A percentile compares a stretch with the other conserved stretches of the same genome.
Evolutionary conservation across 1,140 invertebrate species (phyloP).

Genomic region (Phenacoccus solenopsis): DNA sequence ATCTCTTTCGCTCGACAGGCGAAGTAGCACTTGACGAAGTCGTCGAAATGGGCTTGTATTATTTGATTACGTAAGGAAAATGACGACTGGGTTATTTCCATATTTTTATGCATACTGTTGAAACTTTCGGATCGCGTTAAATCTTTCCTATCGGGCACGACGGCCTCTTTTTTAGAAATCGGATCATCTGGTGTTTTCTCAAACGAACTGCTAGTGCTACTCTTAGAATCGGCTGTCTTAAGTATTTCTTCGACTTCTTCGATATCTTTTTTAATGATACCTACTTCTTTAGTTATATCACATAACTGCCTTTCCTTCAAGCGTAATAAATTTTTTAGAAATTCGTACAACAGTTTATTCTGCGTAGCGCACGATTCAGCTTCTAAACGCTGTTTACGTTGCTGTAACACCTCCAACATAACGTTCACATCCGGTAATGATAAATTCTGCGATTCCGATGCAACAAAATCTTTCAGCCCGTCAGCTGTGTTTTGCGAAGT

Average conservation of each 20-base stretch:
- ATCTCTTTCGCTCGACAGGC: constrained; percentile 57
- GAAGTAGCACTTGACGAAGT: constrained; percentile 81
- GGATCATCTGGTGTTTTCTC: constrained; percentile 4
- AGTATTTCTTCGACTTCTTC: constrained; percentile 63
- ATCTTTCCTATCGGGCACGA: neutral
- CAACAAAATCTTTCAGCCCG: constrained; percentile 48
- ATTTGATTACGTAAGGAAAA: constrained; percentile 54
- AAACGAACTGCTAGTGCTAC: constrained; percentile 18
- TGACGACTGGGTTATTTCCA: constrained; percentile 5
- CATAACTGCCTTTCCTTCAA: constrained; percentile 60
- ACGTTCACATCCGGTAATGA: constrained; percentile 66
- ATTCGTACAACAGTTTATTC: constrained; percentile 68
- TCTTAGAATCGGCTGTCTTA: constrained; percentile 36
- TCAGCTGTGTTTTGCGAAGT: constrained; percentile 34
- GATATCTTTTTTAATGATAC: constrained; percentile 64
- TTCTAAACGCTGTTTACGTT: constrained; percentile 65
- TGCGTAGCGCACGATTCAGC: constrained; percentile 64
- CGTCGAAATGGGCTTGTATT: constrained; percentile 78
- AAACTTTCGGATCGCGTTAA: constrained; percentile 31
- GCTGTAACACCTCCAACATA: constrained; percentile 64
- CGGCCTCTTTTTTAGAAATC: neutral
- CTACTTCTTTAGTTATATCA: constrained; percentile 55
- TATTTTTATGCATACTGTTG: constrained; percentile 37
- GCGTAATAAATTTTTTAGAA: constrained; percentile 60
- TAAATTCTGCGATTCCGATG: constrained; percentile 54